Evolutionary conservation across 2,797 vertebrate species (phyloP), one percentile per base, ranked within the genome.

Genomic region (Parotocinclus haroldoi): DNA sequence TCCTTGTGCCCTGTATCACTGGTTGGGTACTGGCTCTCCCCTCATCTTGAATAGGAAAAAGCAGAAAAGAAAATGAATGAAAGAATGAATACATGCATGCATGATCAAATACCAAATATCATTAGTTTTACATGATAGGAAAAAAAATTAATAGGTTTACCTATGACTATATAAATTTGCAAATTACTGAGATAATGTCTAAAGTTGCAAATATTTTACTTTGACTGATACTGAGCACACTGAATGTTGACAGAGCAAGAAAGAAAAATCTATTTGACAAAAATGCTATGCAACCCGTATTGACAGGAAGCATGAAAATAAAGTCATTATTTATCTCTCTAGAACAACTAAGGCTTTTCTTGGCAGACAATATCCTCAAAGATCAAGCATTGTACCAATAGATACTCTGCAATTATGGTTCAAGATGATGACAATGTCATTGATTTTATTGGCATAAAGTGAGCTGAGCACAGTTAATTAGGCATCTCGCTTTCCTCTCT

Each of bases 391-490:
- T 12, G 13, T 36, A 9, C 40, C 18, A 63, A 70, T 63, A 64
- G 58, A 64, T 46, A 58, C 58, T 45, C 39, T 50, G n/a, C 60
- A 52, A 58, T 70, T 58, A 63, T 39, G 58, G 48, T 48, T 52
- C 9, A 11, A 72, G 59, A 66, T 16, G 42, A 68, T 60, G 44
- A 78, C 76, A 66, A 69, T 68, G 58, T 54, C 66, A 78, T 66
- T 75, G 80, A 80, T 84, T 81, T 54, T 71, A 85, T 88, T 82
- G 74, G 58, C 62, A 69, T 76, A 68, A 71, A 72, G 63, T 46
- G 39, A 74, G 75, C 50, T 7, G 17, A 57, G 72, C 69, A 76
- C 82, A 83, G 81, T 87, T 82, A 87, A 86, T 88, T 83, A 79
- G 85, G 77, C 72, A 78, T 73, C 58, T 69, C 69, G 48, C 74